phyloP scores from a whole-genome alignment of 2,113 vertebrate species.

The Excalfactoria chinensis region DNA sequence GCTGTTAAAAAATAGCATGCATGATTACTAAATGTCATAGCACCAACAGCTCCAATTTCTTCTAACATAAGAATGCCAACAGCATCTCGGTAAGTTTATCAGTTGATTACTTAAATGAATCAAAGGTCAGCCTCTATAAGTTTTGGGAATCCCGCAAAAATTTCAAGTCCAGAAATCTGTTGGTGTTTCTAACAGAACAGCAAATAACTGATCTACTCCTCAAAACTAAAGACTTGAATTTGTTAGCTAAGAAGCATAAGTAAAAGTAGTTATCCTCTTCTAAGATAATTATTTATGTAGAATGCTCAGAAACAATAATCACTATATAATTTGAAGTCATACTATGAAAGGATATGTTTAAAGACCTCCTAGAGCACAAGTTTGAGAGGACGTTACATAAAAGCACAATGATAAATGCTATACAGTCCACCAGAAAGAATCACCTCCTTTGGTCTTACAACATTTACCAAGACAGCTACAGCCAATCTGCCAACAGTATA shows the following conservation, averaged over 20 bases:
- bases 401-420: not conserved
- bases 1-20: not conserved
- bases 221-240: not conserved
- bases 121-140: not conserved
- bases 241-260: not conserved
- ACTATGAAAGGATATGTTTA: not conserved
- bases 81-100: not conserved
- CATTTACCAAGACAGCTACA: not conserved
- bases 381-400: not conserved
- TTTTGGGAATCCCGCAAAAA: not conserved
- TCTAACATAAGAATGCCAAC: not conserved
- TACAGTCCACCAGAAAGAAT: not conserved
- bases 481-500: not conserved
- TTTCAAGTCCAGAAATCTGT: not conserved
- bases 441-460: not conserved
- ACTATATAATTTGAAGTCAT: not conserved
- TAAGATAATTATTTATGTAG: not conserved
- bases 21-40: not conserved
- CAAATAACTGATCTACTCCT: not conserved
- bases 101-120: not conserved
- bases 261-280: not conserved
- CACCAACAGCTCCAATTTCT: not conserved
- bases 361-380: not conserved
- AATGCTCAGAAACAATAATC: not conserved
- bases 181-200: not conserved